Conservation (phyloP, 2,797 vertebrate genomes). For the Enteromius radiatus region DNA sequence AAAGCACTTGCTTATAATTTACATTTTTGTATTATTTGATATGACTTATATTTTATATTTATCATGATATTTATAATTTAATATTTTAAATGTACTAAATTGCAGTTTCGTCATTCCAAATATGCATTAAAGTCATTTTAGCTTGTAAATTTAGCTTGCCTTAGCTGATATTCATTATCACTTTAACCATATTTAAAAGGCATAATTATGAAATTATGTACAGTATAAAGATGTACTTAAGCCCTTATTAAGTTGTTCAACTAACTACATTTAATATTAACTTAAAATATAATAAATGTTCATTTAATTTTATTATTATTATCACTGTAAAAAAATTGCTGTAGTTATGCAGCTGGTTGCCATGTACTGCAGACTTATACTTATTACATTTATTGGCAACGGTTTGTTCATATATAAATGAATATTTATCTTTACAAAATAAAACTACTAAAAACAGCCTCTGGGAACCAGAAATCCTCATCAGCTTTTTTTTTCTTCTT, state of each 20-base stretch:
- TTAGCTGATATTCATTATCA: neutral
- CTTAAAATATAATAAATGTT: neutral
- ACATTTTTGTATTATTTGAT: neutral
- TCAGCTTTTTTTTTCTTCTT: no score
- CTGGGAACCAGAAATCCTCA: no score
- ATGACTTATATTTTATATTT: neutral
- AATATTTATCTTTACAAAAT: no score
- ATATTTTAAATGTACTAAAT: neutral
- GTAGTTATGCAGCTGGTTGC: no score
- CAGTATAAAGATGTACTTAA: neutral
- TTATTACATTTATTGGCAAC: no score
- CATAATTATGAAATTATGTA: neutral
- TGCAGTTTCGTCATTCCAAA: neutral
- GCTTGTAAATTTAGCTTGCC: neutral
- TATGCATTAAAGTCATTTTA: neutral
- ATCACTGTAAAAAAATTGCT: no score
- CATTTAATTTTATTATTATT: neutral
- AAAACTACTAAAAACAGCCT: no score
- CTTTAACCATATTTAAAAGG: neutral
- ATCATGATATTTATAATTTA: neutral
- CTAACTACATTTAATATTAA: neutral
- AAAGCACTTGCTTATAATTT: neutral
- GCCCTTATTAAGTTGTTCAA: neutral
- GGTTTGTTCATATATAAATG: no score
- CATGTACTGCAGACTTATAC: no score